Evolutionary conservation across 2,888 invertebrate genomes (phyloP).

Genomic region (Encarsia formosa): DNA sequence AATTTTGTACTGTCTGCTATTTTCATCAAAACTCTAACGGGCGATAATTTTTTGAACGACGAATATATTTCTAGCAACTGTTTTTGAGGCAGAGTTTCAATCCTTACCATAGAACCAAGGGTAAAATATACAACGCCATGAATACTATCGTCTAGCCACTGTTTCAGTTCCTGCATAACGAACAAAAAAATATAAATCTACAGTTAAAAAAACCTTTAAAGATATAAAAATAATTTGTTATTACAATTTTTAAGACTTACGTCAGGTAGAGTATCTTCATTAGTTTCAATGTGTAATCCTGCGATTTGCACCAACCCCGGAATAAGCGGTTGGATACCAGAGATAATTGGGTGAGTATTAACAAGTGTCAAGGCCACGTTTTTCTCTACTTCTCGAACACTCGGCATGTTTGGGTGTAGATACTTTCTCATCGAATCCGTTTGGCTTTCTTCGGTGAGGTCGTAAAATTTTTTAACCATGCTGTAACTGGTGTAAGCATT

Average conservation of each 20-base stretch:
- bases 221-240: no score
- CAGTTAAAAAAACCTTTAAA: no score
- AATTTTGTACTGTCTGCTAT: slow-evolving; percentile 27
- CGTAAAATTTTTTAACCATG: slow-evolving; percentile 9
- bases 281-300: slow-evolving; percentile 52
- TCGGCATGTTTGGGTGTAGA: slow-evolving; percentile 41
- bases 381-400: slow-evolving; percentile 50
- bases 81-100: slow-evolving; percentile 35
- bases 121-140: slow-evolving; percentile 40
- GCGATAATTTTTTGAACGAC: slow-evolving; percentile 35
- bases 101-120: slow-evolving; percentile 38
- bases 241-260: slow-evolving; percentile 9
- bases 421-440: slow-evolving; percentile 30
- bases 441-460: slow-evolving; percentile 20
- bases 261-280: neutral
- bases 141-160: slow-evolving; percentile 36
- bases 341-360: slow-evolving; percentile 54
- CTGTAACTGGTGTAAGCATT: slow-evolving; percentile 24
- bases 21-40: slow-evolving; percentile 37
- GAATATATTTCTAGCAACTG: slow-evolving; percentile 31
- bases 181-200: neutral
- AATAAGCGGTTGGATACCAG: slow-evolving; percentile 49
- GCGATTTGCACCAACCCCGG: slow-evolving; percentile 54
- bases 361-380: slow-evolving; percentile 53
- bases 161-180: slow-evolving; percentile 31